These are phyloP conservation scores for Macrochelys suwanniensis DNA, from an alignment of 2,797 vertebrate genomes.

Conservation along the genomic window DNA sequence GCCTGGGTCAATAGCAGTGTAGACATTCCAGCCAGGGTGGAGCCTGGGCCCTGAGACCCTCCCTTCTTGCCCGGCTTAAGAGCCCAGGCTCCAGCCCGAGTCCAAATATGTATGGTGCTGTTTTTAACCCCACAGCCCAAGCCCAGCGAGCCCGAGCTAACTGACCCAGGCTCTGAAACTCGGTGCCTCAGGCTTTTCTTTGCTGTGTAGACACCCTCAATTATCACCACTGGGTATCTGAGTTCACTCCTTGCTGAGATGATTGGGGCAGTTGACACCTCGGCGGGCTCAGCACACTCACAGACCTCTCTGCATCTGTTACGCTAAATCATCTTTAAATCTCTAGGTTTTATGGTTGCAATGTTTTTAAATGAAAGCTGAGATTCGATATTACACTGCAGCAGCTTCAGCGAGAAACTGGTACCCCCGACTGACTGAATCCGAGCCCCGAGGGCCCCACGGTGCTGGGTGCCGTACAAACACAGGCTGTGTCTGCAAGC, in stretches of 20 bases:
- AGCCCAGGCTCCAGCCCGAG: too few relatives aligned
- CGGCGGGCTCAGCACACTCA: neutral
- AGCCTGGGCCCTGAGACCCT: neutral
- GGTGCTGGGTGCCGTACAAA: neutral
- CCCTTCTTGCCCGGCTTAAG: neutral
- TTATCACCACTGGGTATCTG: too few relatives aligned
- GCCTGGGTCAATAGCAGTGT: too few relatives aligned
- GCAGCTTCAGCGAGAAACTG: too few relatives aligned
- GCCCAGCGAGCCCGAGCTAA: too few relatives aligned
- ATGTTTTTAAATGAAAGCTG: too few relatives aligned
- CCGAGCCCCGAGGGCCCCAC: neutral
- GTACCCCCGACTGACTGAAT: neutral
- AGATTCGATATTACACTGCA: neutral
- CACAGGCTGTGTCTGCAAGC: neutral
- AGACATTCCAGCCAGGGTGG: neutral
- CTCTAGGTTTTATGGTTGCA: too few relatives aligned
- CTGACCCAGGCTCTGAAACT: too few relatives aligned
- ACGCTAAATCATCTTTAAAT: neutral
- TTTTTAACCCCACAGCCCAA: too few relatives aligned
- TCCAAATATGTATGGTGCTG: too few relatives aligned
- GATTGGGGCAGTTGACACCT: too few relatives aligned
- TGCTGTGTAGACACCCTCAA: neutral
- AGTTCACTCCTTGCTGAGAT: neutral
- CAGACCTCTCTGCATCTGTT: too few relatives aligned
- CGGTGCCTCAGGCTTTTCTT: neutral